phyloP scores from a whole-genome alignment of 2,888 invertebrate species.

The Apamea monoglypha region DNA sequence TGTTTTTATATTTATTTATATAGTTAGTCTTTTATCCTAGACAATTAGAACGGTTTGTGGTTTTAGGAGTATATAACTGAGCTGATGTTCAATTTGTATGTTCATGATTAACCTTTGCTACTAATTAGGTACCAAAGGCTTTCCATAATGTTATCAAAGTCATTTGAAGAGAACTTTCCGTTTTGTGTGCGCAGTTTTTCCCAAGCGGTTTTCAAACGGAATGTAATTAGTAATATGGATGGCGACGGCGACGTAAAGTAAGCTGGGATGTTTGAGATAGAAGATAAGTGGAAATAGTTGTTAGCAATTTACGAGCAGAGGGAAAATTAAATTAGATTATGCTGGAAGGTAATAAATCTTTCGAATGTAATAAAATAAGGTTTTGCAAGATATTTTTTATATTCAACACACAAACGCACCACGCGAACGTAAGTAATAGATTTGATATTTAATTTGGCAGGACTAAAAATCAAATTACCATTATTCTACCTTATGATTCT shows the following conservation, averaged over 20 bases:
- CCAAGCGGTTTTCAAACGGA: slow-evolving; percentile 40
- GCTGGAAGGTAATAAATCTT: slow-evolving; percentile 47
- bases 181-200: slow-evolving; percentile 47
- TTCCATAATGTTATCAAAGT: slow-evolving; percentile 34
- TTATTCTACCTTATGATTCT: background rate
- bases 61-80: background rate
- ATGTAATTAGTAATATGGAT: slow-evolving; percentile 52
- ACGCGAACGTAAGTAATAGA: background rate
- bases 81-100: slow-evolving; percentile 12
- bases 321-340: slow-evolving; percentile 47
- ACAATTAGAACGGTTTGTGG: no score
- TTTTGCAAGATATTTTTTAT: background rate
- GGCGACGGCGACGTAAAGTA: slow-evolving; percentile 33
- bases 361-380: slow-evolving; percentile 9
- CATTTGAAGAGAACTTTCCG: slow-evolving; percentile 31
- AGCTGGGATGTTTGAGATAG: slow-evolving; percentile 34
- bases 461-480: background rate
- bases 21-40: no score
- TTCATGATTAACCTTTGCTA: background rate
- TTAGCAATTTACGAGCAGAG: slow-evolving; percentile 41
- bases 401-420: background rate
- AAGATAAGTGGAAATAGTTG: slow-evolving; percentile 59
- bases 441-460: background rate
- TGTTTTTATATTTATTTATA: no score
- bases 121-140: slow-evolving; percentile 22